Base-by-base conservation (phyloP, 2,113 vertebrate genomes). In the Colossoma macropomum region DNA sequence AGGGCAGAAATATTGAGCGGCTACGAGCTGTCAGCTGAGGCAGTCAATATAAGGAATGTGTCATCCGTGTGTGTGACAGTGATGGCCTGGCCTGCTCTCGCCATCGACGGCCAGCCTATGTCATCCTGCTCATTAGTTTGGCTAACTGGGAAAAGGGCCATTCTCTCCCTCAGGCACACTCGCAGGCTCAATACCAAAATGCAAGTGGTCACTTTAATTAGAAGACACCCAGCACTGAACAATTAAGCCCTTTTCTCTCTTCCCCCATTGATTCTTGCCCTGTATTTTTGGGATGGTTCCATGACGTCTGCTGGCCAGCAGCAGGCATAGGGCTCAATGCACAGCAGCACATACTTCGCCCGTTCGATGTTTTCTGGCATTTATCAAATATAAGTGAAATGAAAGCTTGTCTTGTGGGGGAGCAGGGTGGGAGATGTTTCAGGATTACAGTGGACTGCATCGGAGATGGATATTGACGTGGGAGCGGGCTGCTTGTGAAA, bases 81-180 rank as follows among this genome's bases (percentile, higher is more conserved):
- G 84, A 90, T 73, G 89, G 72, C 85, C 88, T 86, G 89, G 85
- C 83, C 91, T 92, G 86, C 86, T 91, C 89, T 90, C 83, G 82
- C 87, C 90, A 90, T 93, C 71, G 90, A 93, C 84, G 87, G 71
- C 69, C 74, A 74, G 88, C 88, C 87, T 91, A 91, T 93, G 91
- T 90, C 90, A 91, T 89, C 86, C 75, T 68, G 85, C 92, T 94
- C 93, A 91, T 95, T 94, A 94, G 92, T 93, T 89, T 90, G 75
- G 72, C 79, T 80, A 89, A 90, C 84, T 54, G 85, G 74, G 87
- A 78, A 86, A 88, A 86, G 75, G 75, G 84, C 32, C 56, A 23
- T 63, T 27, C 19, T 70, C 83, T 74, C 80, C 88, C 79, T 68
- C 74, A 74, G 85, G 79, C 79, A 74, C 28, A 79, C 79, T 85